A percentile compares a stretch with the other conserved stretches of the same genome.
These are phyloP conservation scores for Potorous gilbertii DNA, from an alignment of 2,797 vertebrate species.

Conservation along the genomic window DNA sequence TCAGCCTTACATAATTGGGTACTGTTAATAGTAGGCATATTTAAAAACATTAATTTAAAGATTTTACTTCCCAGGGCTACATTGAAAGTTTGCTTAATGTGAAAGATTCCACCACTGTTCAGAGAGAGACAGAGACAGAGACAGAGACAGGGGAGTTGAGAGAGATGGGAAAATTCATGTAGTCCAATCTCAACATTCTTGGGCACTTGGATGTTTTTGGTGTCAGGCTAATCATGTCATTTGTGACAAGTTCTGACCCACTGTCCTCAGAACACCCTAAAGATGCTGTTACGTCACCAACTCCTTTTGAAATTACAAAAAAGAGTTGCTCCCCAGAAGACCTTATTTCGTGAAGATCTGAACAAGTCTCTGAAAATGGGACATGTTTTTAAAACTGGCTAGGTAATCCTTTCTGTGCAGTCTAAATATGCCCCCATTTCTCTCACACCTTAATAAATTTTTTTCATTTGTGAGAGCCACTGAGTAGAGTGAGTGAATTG, in stretches of 20 bases:
- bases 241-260: not conserved
- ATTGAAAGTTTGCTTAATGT: not conserved
- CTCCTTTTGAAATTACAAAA: not conserved
- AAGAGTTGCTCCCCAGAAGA: constrained; percentile 37
- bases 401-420: constrained; percentile 70
- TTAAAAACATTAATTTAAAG: not conserved
- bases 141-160: not conserved
- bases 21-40: not conserved
- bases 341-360: constrained; percentile 15
- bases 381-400: constrained; percentile 59
- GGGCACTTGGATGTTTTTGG: not conserved
- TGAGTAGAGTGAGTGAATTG: constrained; percentile 85
- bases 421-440: constrained; percentile 72
- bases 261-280: not conserved
- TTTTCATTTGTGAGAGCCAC: constrained; percentile 85
- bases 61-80: not conserved
- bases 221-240: not conserved
- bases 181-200: not conserved
- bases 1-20: not conserved
- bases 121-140: not conserved
- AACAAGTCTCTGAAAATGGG: not conserved
- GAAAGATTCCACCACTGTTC: not conserved
- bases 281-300: not conserved
- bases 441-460: constrained; percentile 85
- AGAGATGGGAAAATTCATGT: not conserved